phyloP scores from a whole-genome alignment of 2,888 invertebrate genomes.

The Trachelus troglodyta region DNA sequence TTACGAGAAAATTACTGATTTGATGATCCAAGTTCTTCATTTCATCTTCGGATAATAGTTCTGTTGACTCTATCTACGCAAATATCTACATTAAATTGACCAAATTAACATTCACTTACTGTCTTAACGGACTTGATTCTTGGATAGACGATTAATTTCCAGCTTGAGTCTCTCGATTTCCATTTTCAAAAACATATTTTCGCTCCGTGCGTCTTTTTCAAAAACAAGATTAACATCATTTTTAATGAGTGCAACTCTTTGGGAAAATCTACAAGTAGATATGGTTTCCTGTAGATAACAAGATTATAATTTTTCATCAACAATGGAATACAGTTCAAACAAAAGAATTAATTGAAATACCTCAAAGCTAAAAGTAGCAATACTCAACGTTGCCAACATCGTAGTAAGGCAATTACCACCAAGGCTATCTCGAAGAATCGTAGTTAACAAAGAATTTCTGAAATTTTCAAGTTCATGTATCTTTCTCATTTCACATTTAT shows the following conservation, averaged over 20 bases:
- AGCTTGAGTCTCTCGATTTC: constrained; percentile 64
- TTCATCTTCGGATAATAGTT: constrained; percentile 38
- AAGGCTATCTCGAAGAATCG: constrained; percentile 68
- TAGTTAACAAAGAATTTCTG: constrained; percentile 70
- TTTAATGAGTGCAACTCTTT: constrained; percentile 68
- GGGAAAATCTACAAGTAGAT: constrained; percentile 70
- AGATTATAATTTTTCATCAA: constrained; percentile 26
- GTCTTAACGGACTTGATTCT: background rate
- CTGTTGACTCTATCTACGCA: constrained; percentile 24
- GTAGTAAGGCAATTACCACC: constrained; percentile 70
- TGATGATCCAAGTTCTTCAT: constrained; percentile 42
- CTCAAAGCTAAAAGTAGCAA: constrained; percentile 54
- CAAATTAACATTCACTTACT: background rate
- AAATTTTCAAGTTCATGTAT: constrained; percentile 49
- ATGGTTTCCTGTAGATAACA: constrained; percentile 66
- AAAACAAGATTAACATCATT: constrained; percentile 66
- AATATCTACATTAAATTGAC: constrained; percentile 6
- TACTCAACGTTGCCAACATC: constrained; percentile 68
- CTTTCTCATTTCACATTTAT: constrained; percentile 15
- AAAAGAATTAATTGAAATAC: constrained; percentile 33
- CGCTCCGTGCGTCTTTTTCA: constrained; percentile 63
- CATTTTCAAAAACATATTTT: constrained; percentile 64
- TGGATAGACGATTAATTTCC: constrained; percentile 41
- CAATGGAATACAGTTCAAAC: constrained; percentile 30
- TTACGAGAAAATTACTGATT: constrained; percentile 43